These are phyloP conservation scores for Lepidurus couesii DNA, from an alignment of 1,140 invertebrate genomes.

Conservation along the genomic window DNA sequence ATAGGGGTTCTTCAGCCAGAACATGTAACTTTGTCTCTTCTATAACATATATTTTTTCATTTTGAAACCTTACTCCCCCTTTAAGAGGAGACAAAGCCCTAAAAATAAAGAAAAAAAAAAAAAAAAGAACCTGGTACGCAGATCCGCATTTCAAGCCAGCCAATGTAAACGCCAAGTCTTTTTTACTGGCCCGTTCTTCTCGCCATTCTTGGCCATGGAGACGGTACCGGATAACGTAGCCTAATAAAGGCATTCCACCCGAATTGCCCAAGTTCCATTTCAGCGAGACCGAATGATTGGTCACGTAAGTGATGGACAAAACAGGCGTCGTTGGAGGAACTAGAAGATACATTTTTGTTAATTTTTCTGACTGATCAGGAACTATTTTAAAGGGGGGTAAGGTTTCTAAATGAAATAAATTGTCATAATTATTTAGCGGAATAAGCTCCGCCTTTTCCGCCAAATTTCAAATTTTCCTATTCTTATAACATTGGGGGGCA, in stretches of 20 bases:
- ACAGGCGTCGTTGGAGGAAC: conserved; percentile 61
- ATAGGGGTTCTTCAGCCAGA: too few relatives aligned
- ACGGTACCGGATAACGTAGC: conserved; percentile 60
- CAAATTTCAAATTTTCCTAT: too few relatives aligned
- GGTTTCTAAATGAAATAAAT: too few relatives aligned
- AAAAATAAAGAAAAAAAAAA: background rate
- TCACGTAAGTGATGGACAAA: conserved; percentile 64
- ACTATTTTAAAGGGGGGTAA: too few relatives aligned
- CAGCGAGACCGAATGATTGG: conserved; percentile 61
- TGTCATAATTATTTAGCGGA: too few relatives aligned
- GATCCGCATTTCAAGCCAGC: background rate
- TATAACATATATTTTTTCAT: too few relatives aligned
- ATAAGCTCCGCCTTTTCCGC: too few relatives aligned
- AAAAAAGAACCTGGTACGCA: conserved; percentile 13
- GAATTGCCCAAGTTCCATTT: conserved; percentile 65
- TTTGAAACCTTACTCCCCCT: too few relatives aligned
- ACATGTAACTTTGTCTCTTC: too few relatives aligned
- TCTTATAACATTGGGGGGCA: too few relatives aligned
- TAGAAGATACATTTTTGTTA: conserved; percentile 36
- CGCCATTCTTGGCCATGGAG: conserved; percentile 57
- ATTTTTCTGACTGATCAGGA: too few relatives aligned
- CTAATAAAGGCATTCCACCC: conserved; percentile 59
- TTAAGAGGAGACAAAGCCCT: background rate
- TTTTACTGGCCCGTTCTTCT: conserved; percentile 43
- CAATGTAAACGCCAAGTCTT: background rate